Base-by-base conservation (phyloP, 2,888 invertebrate species). In the Orthosia gothica region DNA sequence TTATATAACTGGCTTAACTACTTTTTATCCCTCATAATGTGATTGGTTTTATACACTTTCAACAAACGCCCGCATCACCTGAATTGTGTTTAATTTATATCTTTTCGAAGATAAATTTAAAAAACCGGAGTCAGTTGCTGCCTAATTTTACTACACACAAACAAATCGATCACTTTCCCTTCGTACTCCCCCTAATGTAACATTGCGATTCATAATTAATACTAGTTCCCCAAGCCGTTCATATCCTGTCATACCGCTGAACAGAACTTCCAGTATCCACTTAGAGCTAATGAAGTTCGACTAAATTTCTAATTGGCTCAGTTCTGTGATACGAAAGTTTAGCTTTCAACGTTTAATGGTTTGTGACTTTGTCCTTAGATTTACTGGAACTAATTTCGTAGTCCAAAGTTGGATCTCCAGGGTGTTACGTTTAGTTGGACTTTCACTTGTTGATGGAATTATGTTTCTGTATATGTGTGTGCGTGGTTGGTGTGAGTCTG, bases 341-440 rank as follows among this genome's bases (percentile, higher is more conserved):
- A 83, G 89, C 89, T 90, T 89, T 91, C 87, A 89, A 74, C 87
- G 89, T 88, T 89, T 91, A 92, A 92, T 92, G 91, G 92, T 89
- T 91, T 89, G 91, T 86, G 90, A 91, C 89, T 91, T 88, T 89
- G 91, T 90, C 90, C 88, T 74, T 82, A 84, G 89, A 90, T 92
- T 91, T 88, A 89, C 89, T 89, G 87, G 81, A 88, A 89, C 89
- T 91, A 90, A 92, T 91, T 89, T 89, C 85, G 80, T 76, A 77
- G 87, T 83, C 76, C 69, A 76, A 86, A 89, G 88, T 92, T 91
- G 74, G 75, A 74, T 88, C 84, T 87, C 85, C 52, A 67, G 88
- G 76, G 86, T 76, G 88, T 82, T 87, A 78, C 78, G 78, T 85
- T 85, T 86, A 79, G 82, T 86, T 80, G 69, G 72, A 82, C 80